phyloP scores from a whole-genome alignment of 2,113 vertebrate genomes.

The Rynchops niger region DNA sequence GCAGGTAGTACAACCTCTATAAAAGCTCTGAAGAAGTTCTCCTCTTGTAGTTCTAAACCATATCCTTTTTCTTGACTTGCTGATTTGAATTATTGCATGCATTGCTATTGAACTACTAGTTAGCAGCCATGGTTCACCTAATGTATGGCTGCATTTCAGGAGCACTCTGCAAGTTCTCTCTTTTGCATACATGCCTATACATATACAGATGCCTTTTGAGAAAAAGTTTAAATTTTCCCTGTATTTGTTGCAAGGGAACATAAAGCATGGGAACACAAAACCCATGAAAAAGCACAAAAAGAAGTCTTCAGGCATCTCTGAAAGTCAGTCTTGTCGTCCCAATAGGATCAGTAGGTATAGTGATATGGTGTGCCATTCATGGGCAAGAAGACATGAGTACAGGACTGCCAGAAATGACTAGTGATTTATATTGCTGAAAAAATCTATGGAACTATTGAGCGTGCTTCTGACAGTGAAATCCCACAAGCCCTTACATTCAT shows the following conservation, averaged over 20 bases:
- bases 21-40: neutral
- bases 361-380: neutral
- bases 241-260: neutral
- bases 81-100: neutral
- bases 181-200: accelerated
- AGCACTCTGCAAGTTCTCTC: neutral
- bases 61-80: neutral
- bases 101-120: neutral
- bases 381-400: neutral
- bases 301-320: neutral
- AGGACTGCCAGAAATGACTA: neutral
- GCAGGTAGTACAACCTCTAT: neutral
- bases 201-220: neutral
- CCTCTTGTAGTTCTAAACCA: neutral
- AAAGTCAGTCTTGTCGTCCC: neutral
- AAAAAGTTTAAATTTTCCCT: neutral
- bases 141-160: neutral
- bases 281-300: neutral
- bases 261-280: neutral
- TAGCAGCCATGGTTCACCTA: accelerated
- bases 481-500: neutral
- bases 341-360: neutral
- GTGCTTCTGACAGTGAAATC: neutral
- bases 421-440: neutral
- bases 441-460: neutral